Conservation (phyloP, 2,797 vertebrate species). For the Sternotherus odoratus region DNA sequence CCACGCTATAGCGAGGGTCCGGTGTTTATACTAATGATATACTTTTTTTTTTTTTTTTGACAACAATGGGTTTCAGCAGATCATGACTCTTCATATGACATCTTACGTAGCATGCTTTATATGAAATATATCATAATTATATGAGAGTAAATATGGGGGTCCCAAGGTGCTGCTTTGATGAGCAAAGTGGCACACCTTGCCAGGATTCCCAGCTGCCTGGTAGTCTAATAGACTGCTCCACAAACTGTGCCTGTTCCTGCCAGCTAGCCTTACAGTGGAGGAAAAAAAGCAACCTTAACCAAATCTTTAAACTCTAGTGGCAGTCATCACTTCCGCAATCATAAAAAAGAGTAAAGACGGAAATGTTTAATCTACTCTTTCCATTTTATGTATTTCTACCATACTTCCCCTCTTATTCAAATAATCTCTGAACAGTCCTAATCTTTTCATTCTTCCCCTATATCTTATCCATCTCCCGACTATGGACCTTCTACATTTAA, state of each 20-base stretch:
- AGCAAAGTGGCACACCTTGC: not conserved
- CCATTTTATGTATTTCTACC: not conserved
- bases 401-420: not conserved
- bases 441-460: not conserved
- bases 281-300: not conserved
- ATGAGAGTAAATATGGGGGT: too few relatives aligned
- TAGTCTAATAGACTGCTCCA: not conserved
- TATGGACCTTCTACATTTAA: not conserved
- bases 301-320: not conserved
- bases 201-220: not conserved
- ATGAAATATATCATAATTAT: too few relatives aligned
- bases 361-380: not conserved
- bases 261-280: not conserved
- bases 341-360: not conserved
- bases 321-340: not conserved
- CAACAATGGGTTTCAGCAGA: too few relatives aligned
- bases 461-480: not conserved
- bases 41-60: too few relatives aligned
- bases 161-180: too few relatives aligned
- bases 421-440: not conserved
- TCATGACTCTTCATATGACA: too few relatives aligned
- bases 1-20: too few relatives aligned
- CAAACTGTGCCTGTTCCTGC: not conserved
- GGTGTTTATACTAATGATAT: too few relatives aligned
- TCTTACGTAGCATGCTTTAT: too few relatives aligned